These are phyloP conservation scores for Zoanthus solanderi DNA, from an alignment of 92 coral and sea anemone genomes.

Conservation along the genomic window DNA sequence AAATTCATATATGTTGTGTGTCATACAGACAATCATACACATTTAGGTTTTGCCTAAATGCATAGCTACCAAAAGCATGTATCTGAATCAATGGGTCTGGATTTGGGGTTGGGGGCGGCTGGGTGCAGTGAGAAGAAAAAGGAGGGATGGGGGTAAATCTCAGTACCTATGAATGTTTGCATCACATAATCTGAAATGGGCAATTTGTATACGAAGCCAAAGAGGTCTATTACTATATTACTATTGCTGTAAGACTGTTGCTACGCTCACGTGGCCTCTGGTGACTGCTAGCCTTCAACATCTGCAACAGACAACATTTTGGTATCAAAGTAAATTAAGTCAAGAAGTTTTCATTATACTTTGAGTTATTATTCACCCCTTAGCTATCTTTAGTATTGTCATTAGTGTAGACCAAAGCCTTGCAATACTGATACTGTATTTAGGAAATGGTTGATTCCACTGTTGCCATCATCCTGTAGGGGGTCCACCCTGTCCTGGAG, in stretches of 20 bases:
- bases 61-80: conserved; percentile 29
- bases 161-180: conserved; percentile 31
- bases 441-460: conserved; percentile 48
- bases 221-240: conserved; percentile 20
- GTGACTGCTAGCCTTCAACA: conserved; percentile 17
- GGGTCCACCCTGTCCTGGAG: conserved; percentile 47
- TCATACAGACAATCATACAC: conserved; percentile 30
- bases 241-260: conserved; percentile 4
- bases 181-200: conserved; percentile 27
- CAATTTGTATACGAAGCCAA: conserved; percentile 19
- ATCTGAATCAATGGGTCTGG: conserved; percentile 13
- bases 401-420: conserved; percentile 34
- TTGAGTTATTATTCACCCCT: conserved; percentile 36
- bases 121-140: conserved; percentile 22
- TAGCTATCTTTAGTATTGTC: conserved; percentile 36
- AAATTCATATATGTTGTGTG: conserved; percentile 21
- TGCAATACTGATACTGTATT: conserved; percentile 37
- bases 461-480: conserved; percentile 48
- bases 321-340: conserved; percentile 13
- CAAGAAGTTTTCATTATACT: conserved; percentile 19
- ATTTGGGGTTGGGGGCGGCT: conserved; percentile 18
- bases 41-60: conserved; percentile 22
- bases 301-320: conserved; percentile 27
- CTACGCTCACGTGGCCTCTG: conserved; percentile 17
- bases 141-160: conserved; percentile 32